These are phyloP conservation scores for Diploscapter pachys DNA, from an alignment of 1,140 invertebrate genomes.

Conservation along the genomic window DNA sequence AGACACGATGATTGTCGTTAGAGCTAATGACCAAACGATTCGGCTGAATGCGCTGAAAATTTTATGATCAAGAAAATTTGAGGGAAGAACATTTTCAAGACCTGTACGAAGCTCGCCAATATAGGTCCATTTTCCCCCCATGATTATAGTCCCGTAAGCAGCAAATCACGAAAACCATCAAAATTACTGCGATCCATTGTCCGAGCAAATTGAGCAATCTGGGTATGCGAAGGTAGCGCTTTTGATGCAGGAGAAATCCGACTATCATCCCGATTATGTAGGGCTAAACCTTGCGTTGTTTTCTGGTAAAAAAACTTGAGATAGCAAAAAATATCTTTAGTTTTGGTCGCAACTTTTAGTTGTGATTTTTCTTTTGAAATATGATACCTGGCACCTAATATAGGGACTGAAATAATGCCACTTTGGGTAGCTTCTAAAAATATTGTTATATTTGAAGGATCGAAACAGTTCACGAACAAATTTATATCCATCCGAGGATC, in stretches of 20 bases:
- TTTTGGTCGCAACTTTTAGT: too few relatives aligned
- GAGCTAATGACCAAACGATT: too few relatives aligned
- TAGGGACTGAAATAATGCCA: slow-evolving; percentile 35
- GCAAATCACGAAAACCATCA: slow-evolving; percentile 18
- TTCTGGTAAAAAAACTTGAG: not conserved
- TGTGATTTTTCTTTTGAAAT: too few relatives aligned
- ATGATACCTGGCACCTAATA: slow-evolving; percentile 35
- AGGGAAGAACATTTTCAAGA: too few relatives aligned
- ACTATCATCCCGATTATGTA: slow-evolving; percentile 40
- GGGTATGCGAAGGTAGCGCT: slow-evolving; percentile 23
- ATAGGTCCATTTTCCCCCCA: slow-evolving; percentile 28
- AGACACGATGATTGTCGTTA: too few relatives aligned
- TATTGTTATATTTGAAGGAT: not conserved
- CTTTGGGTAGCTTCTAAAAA: slow-evolving; percentile 3
- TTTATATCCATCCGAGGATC: slow-evolving; percentile 21
- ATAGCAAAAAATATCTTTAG: too few relatives aligned
- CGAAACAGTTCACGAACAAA: slow-evolving; percentile 2
- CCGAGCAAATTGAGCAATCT: slow-evolving; percentile 4
- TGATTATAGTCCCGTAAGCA: slow-evolving; percentile 24
- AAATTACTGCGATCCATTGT: slow-evolving; percentile 2
- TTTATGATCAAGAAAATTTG: too few relatives aligned
- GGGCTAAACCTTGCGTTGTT: not conserved
- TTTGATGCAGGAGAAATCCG: slow-evolving; percentile 38
- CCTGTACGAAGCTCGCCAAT: slow-evolving; percentile 6
- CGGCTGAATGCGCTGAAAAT: too few relatives aligned